phyloP scores from a whole-genome alignment of 2,113 vertebrate species.

The Anhinga anhinga region DNA sequence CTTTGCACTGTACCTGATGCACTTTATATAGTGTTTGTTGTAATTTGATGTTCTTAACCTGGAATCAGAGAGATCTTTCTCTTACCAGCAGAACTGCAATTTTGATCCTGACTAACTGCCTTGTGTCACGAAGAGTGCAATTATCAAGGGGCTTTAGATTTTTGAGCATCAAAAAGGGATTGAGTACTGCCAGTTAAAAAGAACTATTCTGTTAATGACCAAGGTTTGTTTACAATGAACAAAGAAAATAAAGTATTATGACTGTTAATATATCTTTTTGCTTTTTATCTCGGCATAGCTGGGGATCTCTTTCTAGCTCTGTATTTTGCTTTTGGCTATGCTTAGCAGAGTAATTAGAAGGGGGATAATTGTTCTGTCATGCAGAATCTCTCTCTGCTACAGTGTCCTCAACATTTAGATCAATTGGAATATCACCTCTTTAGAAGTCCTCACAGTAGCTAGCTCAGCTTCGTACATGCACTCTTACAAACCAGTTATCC shows the following conservation, averaged over 20 bases:
- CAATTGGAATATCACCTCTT: not conserved
- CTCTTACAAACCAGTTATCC: not conserved
- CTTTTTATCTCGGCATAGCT: not conserved
- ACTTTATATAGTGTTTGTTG: slow-evolving; percentile 72
- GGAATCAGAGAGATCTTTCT: slow-evolving; percentile 31
- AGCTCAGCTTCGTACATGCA: not conserved
- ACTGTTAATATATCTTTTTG: not conserved
- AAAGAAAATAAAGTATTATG: slow-evolving; percentile 52
- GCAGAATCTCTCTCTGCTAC: not conserved
- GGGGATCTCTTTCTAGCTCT: not conserved
- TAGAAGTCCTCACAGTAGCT: not conserved
- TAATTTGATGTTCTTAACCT: slow-evolving; percentile 29
- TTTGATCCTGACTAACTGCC: slow-evolving; percentile 32
- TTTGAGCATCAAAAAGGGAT: slow-evolving; percentile 29
- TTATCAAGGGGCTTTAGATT: not conserved
- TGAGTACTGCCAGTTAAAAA: slow-evolving; percentile 22
- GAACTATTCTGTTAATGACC: not conserved
- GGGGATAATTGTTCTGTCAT: not conserved
- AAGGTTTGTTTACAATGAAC: slow-evolving; percentile 38
- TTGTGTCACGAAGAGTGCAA: slow-evolving; percentile 7
- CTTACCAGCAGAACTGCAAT: slow-evolving; percentile 52
- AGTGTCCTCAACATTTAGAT: not conserved
- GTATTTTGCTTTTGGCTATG: not conserved
- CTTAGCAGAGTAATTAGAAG: not conserved
- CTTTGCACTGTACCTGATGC: slow-evolving; percentile 79